Base-by-base conservation (phyloP, 2,888 invertebrate genomes). In the Pyrocoelia pectoralis region DNA sequence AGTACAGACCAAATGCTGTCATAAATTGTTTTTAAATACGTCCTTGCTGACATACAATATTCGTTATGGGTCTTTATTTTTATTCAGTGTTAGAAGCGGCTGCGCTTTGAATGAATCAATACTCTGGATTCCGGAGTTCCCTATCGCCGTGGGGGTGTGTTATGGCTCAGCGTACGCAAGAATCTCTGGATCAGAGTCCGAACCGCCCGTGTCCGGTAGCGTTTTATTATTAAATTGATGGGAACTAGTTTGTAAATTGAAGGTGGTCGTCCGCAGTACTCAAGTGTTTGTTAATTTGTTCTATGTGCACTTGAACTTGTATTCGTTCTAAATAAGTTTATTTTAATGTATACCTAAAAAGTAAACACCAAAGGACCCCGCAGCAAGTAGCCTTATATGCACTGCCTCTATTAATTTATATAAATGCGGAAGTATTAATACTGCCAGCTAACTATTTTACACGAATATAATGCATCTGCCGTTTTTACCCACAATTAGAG, bases 91-190 rank as follows among this genome's bases (percentile, higher is more conserved):
- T 56, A 17, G 56, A 61, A 68, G 77, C 77, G 79, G 55, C 79
- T 80, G 80, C 80, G 80, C 79, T 73, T 72, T 72, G 66, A 57
- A 48, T 61, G 67, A 77, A 80, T 80, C 80, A 80, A 80, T 79
- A 79, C 73, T 73, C 68, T 70, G 70, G 71, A 78, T 72, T 73
- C 68, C 71, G 70, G 71, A 70, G 69, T 68, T 56, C 68, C 61
- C 56, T 65, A 49, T 63, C 58, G 65, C 70, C 72, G 75, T 76
- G 77, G 79, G 79, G 79, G 79, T 78, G 78, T 76, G 78, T 77
- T 71, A 57, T 63, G 46, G 70, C 68, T 66, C 61, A 50, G 46
- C 56, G 60, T 61, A 61, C 56, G 55, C 60, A 29, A 65, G 50
- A 62, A 52, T 29, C 65, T 56, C 55, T 49, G 56, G 55, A 56